Percentiles rank a stretch among this genome's conserved stretches.
These are phyloP conservation scores for Scaptomyza polygonia DNA, from an alignment of 2,888 invertebrate genomes.

Conservation along the genomic window DNA sequence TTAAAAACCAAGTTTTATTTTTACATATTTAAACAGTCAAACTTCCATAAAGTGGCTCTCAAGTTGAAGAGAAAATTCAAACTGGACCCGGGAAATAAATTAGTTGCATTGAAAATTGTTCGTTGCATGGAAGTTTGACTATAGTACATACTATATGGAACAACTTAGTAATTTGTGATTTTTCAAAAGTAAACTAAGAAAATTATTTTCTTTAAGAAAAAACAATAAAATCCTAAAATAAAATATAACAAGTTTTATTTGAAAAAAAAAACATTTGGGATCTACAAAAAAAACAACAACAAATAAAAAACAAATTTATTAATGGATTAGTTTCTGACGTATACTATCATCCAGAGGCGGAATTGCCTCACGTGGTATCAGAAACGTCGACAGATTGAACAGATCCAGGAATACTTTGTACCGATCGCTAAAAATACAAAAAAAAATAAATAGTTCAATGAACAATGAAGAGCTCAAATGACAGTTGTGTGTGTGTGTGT, in stretches of 20 bases:
- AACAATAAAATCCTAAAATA: slow-evolving; percentile 11
- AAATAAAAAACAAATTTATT: slow-evolving; percentile 7
- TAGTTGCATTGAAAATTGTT: too few relatives aligned
- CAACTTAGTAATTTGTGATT: background rate
- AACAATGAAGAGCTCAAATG: slow-evolving; percentile 2
- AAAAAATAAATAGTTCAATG: slow-evolving; percentile 16
- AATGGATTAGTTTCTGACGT: slow-evolving; percentile 83
- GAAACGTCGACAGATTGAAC: slow-evolving; percentile 98
- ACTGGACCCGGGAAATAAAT: too few relatives aligned
- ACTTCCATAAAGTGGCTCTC: too few relatives aligned
- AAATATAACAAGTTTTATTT: background rate
- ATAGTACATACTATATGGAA: background rate
- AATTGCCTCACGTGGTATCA: slow-evolving; percentile 95
- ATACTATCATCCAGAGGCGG: slow-evolving; percentile 94
- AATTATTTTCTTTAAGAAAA: background rate
- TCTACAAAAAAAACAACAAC: background rate
- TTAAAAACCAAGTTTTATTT: too few relatives aligned
- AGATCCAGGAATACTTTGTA: slow-evolving; percentile 99
- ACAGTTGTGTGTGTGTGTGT: background rate
- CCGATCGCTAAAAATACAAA: slow-evolving; percentile 92
- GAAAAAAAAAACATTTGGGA: background rate
- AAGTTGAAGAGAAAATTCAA: too few relatives aligned
- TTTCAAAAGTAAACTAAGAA: too few relatives aligned
- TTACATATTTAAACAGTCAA: too few relatives aligned
- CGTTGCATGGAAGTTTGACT: too few relatives aligned